Evolutionary conservation across 2,888 invertebrate genomes (phyloP).

Genomic region (Cerastis leucographa): DNA sequence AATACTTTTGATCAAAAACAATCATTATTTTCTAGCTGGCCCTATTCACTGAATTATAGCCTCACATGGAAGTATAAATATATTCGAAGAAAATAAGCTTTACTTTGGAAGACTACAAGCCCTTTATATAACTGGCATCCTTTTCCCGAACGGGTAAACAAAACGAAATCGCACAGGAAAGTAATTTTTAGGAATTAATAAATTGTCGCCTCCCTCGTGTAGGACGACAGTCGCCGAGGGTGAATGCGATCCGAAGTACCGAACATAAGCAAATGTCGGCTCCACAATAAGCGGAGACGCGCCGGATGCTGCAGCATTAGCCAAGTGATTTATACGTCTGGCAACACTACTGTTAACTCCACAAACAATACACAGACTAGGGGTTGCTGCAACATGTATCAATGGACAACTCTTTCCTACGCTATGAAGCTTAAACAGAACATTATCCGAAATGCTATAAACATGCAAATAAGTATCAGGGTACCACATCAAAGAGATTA

Average conservation of each 20-base stretch:
- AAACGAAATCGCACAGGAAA: conserved; percentile 68
- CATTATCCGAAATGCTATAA: conserved; percentile 73
- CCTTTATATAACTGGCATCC: conserved; percentile 24
- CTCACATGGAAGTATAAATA: background rate
- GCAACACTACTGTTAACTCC: conserved; percentile 83
- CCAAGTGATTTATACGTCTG: conserved; percentile 89
- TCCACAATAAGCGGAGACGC: conserved; percentile 82
- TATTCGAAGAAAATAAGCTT: conserved; percentile 4
- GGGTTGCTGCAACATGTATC: conserved; percentile 70
- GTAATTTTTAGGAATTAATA: conserved; percentile 84
- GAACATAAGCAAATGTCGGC: conserved; percentile 79
- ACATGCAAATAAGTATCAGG: conserved; percentile 79
- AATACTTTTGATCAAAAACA: background rate
- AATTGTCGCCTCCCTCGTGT: conserved; percentile 79
- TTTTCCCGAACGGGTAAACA: conserved; percentile 55
- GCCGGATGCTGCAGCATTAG: conserved; percentile 88
- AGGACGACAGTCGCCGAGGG: conserved; percentile 59
- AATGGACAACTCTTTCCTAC: conserved; percentile 71
- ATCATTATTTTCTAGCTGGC: background rate
- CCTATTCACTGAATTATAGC: background rate
- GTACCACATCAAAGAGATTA: conserved; percentile 77
- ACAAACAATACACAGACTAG: conserved; percentile 78
- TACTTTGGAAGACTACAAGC: background rate
- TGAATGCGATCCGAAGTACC: conserved; percentile 43
- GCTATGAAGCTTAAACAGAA: conserved; percentile 68